Conservation (phyloP, 2,888 invertebrate genomes). For the Ormyrus pomaceus region DNA sequence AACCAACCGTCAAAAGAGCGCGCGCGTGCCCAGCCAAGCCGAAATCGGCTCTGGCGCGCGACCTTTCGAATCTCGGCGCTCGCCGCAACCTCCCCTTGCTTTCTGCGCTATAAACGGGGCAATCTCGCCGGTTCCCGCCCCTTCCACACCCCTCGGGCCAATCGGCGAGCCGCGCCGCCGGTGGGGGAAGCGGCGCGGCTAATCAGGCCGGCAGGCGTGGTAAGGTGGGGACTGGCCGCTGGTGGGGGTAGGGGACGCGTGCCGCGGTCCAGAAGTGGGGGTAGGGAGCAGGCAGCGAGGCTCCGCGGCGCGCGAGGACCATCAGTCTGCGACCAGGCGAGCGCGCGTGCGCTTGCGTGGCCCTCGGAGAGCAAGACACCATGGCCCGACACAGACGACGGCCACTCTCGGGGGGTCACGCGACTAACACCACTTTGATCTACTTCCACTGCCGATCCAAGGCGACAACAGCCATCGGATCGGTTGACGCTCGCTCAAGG, state of each 20-base stretch:
- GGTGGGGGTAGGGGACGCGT: slow-evolving; percentile 4
- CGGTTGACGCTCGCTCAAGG: slow-evolving; percentile 7
- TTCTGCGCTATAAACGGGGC: no score
- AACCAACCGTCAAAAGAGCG: slow-evolving; percentile 46
- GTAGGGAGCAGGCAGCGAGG: neutral
- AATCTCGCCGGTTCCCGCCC: no score
- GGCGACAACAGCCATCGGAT: neutral
- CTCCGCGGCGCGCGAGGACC: slow-evolving; percentile 49
- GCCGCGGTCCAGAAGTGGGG: neutral
- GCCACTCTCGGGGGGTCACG: slow-evolving; percentile 58
- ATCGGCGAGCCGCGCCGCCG: neutral
- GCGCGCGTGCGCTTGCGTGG: slow-evolving; percentile 71
- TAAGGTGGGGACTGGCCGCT: neutral
- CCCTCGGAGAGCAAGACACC: slow-evolving; percentile 35
- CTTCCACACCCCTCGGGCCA: neutral
- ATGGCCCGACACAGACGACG: slow-evolving; percentile 15
- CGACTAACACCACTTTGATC: slow-evolving; percentile 17
- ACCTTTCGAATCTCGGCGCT: slow-evolving; percentile 39
- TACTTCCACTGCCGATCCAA: slow-evolving; percentile 16
- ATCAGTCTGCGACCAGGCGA: slow-evolving; percentile 71
- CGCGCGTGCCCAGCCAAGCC: neutral
- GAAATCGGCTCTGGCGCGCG: neutral
- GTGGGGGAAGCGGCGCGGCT: slow-evolving; percentile 3
- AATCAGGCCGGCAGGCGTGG: neutral
- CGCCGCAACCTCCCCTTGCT: slow-evolving; percentile 2